These are phyloP conservation scores for Mustela nigripes DNA, from an alignment of 2,113 vertebrate species.

Conservation along the genomic window DNA sequence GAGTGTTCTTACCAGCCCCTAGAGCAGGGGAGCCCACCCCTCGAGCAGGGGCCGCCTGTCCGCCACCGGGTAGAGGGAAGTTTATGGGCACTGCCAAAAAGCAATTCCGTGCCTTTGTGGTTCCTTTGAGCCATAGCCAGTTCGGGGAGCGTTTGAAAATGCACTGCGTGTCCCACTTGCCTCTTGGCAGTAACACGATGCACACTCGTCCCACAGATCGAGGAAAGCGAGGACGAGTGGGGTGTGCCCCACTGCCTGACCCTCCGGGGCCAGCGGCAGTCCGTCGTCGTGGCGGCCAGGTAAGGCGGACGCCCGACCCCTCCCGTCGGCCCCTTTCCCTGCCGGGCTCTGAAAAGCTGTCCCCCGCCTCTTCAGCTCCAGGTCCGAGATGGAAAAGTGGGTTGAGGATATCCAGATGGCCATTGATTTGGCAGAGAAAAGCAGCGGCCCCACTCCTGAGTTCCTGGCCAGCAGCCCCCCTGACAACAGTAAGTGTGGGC, in stretches of 20 bases:
- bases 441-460: conserved; percentile 91
- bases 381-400: conserved; percentile 96
- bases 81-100: background rate
- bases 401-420: conserved; percentile 96
- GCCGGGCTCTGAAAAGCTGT: background rate
- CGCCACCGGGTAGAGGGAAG: background rate
- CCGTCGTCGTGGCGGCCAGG: conserved; percentile 97
- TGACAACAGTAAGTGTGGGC: conserved; percentile 93
- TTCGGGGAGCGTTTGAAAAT: no score
- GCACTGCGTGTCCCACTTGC: accelerated
- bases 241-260: conserved; percentile 97
- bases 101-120: accelerated
- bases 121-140: background rate
- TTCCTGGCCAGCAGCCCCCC: conserved; percentile 91
- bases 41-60: no score
- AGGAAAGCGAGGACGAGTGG: conserved; percentile 98
- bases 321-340: accelerated
- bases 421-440: conserved; percentile 93
- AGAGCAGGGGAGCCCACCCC: accelerated
- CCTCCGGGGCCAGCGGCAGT: conserved; percentile 94
- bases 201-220: conserved; percentile 89
- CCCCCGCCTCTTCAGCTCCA: conserved; percentile 86
- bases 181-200: background rate
- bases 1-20: accelerated
- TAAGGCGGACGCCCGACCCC: conserved; percentile 76